A percentile compares a stretch with the other conserved stretches of the same genome.
Evolutionary conservation across 2,888 invertebrate species (phyloP).

Genomic region (Andrena praecox): DNA sequence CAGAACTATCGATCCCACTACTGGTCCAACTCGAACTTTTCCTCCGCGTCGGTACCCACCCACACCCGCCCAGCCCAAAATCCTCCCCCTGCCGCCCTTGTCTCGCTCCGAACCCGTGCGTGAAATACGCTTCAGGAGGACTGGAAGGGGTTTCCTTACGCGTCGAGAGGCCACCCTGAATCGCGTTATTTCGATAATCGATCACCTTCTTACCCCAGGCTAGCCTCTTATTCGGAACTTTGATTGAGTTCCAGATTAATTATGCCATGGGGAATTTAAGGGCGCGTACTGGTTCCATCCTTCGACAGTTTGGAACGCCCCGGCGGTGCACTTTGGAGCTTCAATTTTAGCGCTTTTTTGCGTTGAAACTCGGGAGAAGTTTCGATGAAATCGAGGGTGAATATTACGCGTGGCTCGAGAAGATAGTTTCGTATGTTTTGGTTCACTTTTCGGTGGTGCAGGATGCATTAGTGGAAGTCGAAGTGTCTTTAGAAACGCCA

Average conservation of each 20-base stretch:
- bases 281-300: not conserved
- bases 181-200: slow-evolving; percentile 34
- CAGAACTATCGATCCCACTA: slow-evolving; percentile 72
- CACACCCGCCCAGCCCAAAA: slow-evolving; percentile 43
- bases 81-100: slow-evolving; percentile 14
- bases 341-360: too few relatives aligned
- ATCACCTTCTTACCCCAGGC: slow-evolving; percentile 13
- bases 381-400: too few relatives aligned
- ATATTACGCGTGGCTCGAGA: too few relatives aligned
- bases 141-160: slow-evolving; percentile 17
- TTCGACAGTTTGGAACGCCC: not conserved
- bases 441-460: not conserved
- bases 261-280: slow-evolving; percentile 5
- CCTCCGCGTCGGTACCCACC: slow-evolving; percentile 23
- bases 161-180: not conserved
- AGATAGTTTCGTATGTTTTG: not conserved
- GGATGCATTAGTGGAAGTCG: not conserved
- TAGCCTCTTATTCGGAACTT: not conserved
- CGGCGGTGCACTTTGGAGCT: not conserved
- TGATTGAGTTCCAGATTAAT: slow-evolving; percentile 25
- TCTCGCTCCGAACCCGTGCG: slow-evolving; percentile 26
- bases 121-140: slow-evolving; percentile 23
- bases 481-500: not conserved
- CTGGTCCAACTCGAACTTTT: slow-evolving; percentile 64
- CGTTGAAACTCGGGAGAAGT: too few relatives aligned